Conservation (phyloP, 1,140 invertebrate genomes). For the Sinella curviseta region DNA sequence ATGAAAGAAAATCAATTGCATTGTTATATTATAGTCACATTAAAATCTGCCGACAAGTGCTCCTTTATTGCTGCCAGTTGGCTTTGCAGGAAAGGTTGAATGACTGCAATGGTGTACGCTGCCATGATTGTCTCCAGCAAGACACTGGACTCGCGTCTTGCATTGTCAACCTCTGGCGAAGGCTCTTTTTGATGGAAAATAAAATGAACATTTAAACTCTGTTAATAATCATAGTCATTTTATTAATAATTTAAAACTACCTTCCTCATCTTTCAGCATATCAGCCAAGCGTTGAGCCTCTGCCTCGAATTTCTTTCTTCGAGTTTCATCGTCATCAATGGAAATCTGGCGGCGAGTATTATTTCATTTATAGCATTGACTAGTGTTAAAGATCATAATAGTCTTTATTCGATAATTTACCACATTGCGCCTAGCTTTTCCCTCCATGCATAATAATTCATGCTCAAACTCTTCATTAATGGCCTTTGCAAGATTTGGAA, state of each 20-base stretch:
- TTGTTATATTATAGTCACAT: slow-evolving; percentile 17
- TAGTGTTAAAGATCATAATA: background rate
- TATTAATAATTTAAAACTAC: slow-evolving; percentile 11
- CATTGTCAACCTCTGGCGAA: slow-evolving; percentile 9
- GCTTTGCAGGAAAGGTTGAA: slow-evolving; percentile 33
- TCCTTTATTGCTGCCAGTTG: slow-evolving; percentile 42
- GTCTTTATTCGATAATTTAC: slow-evolving; percentile 50
- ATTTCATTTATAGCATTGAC: background rate
- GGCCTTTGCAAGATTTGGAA: slow-evolving; percentile 73
- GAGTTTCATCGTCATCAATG: slow-evolving; percentile 42
- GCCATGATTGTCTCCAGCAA: slow-evolving; percentile 36
- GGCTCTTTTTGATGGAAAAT: background rate
- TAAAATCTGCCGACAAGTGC: slow-evolving; percentile 40
- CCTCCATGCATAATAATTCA: slow-evolving; percentile 60
- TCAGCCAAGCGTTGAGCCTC: slow-evolving; percentile 43
- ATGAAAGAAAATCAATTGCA: background rate
- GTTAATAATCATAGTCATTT: background rate
- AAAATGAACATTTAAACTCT: background rate
- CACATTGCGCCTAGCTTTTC: slow-evolving; percentile 56
- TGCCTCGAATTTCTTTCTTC: slow-evolving; percentile 42
- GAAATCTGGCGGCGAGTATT: slow-evolving; percentile 41
- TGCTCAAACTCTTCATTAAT: slow-evolving; percentile 75
- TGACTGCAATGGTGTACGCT: slow-evolving; percentile 36
- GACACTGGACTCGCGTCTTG: slow-evolving; percentile 38
- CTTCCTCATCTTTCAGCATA: slow-evolving; percentile 44